Evolutionary conservation across 1,140 invertebrate genomes (phyloP), one percentile per base, ranked within the genome.

Genomic region (Microvelia longipes): DNA sequence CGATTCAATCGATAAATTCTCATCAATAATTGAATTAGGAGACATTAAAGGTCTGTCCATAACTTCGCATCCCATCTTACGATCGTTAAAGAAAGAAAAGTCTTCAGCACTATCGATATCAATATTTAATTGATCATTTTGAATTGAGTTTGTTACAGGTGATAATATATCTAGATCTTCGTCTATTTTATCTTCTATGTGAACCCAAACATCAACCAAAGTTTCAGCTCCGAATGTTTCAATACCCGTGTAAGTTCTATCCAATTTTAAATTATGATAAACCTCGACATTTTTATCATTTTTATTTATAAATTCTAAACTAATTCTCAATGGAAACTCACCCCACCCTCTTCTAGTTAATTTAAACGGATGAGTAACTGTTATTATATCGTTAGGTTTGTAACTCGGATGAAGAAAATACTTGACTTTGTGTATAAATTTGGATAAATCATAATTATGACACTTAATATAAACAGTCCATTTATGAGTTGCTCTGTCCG

Each of bases 401-500:
- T 94, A 95, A 64, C 90, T 92, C 28, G 89, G 87, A 82, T 96
- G 91, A 25, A 96, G 80, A 73, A 89, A 87, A 75, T 93, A 93
- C 70, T 87, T 83, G 66, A 93, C 88, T 82, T 89, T 91, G 28
- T 85, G 83, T 0, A 92, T 80, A 77, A 87, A 85, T 68, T 84
- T 79, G 25, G 85, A 81, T 69, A 92, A 82, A 66, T 86, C 82
- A 19, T 11, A 79, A n/a, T 86, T 81, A 73, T 83, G 81, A 0
- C 86, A 88, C 73, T 89, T 81, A 2, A 94, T 86, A 80, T 94
- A 95, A 67, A 94, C 84, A 80, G 93, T 87, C 92, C 93, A 94
- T 76, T 93, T 93, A 78, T 94, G 91, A 67, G 87, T 92, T 19
- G 89, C 84, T 74, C 89, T 86, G 27, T 86, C 83, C 11, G 85